phyloP scores from a whole-genome alignment of 92 coral and sea anemone species.

The Porites rus region DNA sequence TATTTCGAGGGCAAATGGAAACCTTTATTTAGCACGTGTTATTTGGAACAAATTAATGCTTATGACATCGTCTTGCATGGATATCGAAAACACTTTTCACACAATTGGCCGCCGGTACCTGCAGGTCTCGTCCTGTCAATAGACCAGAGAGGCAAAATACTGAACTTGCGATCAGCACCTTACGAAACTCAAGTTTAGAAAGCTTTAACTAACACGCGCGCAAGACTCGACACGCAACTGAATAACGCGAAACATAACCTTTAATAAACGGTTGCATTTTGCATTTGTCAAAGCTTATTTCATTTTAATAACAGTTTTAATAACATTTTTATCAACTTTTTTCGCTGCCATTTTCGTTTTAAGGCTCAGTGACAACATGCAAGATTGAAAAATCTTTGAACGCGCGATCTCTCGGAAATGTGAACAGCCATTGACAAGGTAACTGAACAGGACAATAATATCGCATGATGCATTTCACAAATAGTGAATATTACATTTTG shows the following conservation, averaged over 20 bases:
- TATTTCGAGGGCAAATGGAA: neutral
- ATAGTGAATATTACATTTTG: neutral
- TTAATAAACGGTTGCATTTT: neutral
- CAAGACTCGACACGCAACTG: neutral
- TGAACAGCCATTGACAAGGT: no score
- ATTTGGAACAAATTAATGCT: neutral
- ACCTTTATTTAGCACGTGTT: neutral
- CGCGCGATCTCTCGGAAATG: no score
- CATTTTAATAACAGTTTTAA: neutral
- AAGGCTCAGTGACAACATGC: neutral
- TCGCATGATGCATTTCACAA: neutral
- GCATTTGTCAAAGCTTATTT: neutral
- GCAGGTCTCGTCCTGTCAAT: slow-evolving; percentile 14
- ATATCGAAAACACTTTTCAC: slow-evolving; percentile 9
- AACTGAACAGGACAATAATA: neutral
- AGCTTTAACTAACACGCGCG: neutral
- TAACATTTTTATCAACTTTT: neutral
- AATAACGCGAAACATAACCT: no score
- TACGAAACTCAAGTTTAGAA: neutral
- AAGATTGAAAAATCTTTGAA: neutral
- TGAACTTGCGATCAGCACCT: slow-evolving; percentile 17
- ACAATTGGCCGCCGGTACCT: slow-evolving; percentile 28
- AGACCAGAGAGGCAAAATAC: neutral
- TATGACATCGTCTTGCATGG: slow-evolving; percentile 4
- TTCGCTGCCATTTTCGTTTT: neutral